These are phyloP conservation scores for Holacanthus passer DNA, from an alignment of 2,113 vertebrate species.

Conservation along the genomic window DNA sequence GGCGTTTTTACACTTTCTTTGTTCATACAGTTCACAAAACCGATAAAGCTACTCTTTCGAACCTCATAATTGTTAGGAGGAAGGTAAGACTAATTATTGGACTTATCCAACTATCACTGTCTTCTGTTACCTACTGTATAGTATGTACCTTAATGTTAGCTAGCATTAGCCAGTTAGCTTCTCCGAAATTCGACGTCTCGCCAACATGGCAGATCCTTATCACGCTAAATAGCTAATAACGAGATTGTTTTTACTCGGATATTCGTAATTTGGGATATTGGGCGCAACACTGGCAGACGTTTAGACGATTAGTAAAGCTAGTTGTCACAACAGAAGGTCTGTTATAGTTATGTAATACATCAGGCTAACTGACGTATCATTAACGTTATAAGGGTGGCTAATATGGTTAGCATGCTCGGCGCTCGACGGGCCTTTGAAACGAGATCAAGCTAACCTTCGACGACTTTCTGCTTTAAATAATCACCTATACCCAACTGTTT, in stretches of 20 bases:
- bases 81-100: conserved; percentile 24
- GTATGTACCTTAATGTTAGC: accelerated
- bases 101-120: accelerated
- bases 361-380: neutral
- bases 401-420: neutral
- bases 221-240: neutral
- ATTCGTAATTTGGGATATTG: neutral
- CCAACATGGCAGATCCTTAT: conserved; percentile 26
- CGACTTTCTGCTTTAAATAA: neutral
- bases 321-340: accelerated
- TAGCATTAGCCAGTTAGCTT: conserved; percentile 42
- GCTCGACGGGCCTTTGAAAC: neutral
- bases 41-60: neutral
- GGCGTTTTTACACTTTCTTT: neutral
- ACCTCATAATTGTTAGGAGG: neutral
- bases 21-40: neutral
- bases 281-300: accelerated
- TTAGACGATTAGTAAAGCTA: accelerated
- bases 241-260: neutral
- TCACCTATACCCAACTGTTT: accelerated
- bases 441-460: neutral
- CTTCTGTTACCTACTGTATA: accelerated
- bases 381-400: neutral
- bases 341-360: accelerated
- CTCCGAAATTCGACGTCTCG: conserved; percentile 24